These are phyloP conservation scores for Lordiphosa andalusiaca DNA, from an alignment of 2,888 invertebrate genomes.

Conservation along the genomic window DNA sequence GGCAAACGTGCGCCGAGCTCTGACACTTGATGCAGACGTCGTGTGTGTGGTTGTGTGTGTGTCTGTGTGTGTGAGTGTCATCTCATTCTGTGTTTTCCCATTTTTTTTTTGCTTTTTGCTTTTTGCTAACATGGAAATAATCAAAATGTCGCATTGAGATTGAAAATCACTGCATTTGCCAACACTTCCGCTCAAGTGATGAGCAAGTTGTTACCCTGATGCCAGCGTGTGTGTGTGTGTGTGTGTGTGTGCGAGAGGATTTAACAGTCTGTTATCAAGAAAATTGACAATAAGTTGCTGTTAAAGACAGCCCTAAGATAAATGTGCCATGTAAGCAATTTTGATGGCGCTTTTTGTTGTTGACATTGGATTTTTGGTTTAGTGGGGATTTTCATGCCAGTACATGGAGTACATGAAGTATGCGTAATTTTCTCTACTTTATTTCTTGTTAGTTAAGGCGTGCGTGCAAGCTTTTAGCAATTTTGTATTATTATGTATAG, in stretches of 20 bases:
- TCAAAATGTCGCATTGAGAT: conserved; percentile 75
- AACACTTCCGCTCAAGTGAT: conserved; percentile 75
- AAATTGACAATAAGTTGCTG: conserved; percentile 75
- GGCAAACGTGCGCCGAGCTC: conserved; percentile 69
- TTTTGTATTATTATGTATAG: conserved; percentile 2
- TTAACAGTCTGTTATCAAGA: conserved; percentile 64
- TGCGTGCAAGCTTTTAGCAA: conserved; percentile 8
- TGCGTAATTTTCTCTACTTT: conserved; percentile 22
- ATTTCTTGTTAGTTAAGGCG: conserved; percentile 18
- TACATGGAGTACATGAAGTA: conserved; percentile 18
- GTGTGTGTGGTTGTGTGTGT: conserved; percentile 27
- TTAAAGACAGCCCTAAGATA: conserved; percentile 68
- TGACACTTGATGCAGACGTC: conserved; percentile 72
- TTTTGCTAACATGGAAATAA: conserved; percentile 73
- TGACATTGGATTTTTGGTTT: conserved; percentile 43
- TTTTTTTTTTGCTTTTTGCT: conserved; percentile 34
- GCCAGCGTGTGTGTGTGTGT: conserved; percentile 12
- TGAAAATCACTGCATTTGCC: conserved; percentile 74
- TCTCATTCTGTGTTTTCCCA: conserved; percentile 45
- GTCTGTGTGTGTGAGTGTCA: conserved; percentile 43
- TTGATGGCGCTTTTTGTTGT: conserved; percentile 42
- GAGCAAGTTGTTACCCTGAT: conserved; percentile 65
- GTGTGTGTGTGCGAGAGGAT: conserved; percentile 22
- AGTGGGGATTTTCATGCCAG: conserved; percentile 17
- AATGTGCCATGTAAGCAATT: conserved; percentile 70